Percentiles rank a stretch among this genome's conserved stretches.
Conservation (phyloP, 2,888 invertebrate species). For the Crocallis elinguaria region DNA sequence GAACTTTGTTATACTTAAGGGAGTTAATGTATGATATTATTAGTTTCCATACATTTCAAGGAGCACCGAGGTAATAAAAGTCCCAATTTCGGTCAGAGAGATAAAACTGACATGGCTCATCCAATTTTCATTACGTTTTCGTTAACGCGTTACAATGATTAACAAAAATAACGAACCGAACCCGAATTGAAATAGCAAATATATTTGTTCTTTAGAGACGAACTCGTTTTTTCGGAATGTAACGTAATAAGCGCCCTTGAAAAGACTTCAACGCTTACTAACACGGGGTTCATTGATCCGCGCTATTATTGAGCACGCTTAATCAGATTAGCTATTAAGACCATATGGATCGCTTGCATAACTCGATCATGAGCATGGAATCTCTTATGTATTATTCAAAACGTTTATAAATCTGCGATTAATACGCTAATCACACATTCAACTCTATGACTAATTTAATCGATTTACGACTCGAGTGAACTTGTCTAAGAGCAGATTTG, state of each 20-base stretch:
- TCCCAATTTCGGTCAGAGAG: background rate
- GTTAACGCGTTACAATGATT: conserved; percentile 12
- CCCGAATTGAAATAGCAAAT: conserved; percentile 21
- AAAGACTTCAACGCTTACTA: conserved; percentile 78
- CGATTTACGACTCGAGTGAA: no score
- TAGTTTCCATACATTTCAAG: background rate
- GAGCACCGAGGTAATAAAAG: background rate
- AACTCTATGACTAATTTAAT: no score
- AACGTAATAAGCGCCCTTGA: conserved; percentile 76
- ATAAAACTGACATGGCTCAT: background rate
- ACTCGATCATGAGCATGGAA: conserved; percentile 8
- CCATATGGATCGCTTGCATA: conserved; percentile 29
- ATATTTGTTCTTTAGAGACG: conserved; percentile 32
- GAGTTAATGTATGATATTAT: conserved; percentile 12
- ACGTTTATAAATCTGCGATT: no score
- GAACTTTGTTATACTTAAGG: conserved; percentile 34
- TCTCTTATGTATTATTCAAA: background rate
- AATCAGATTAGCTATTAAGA: conserved; percentile 49
- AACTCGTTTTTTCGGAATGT: conserved; percentile 54
- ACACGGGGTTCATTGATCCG: conserved; percentile 69
- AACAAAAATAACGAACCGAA: conserved; percentile 11
- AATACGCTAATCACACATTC: no score
- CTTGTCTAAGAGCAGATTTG: no score
- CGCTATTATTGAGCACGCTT: conserved; percentile 53
- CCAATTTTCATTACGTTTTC: background rate